phyloP scores from a whole-genome alignment of 2,888 invertebrate species.

The Dryomyza anilis region DNA sequence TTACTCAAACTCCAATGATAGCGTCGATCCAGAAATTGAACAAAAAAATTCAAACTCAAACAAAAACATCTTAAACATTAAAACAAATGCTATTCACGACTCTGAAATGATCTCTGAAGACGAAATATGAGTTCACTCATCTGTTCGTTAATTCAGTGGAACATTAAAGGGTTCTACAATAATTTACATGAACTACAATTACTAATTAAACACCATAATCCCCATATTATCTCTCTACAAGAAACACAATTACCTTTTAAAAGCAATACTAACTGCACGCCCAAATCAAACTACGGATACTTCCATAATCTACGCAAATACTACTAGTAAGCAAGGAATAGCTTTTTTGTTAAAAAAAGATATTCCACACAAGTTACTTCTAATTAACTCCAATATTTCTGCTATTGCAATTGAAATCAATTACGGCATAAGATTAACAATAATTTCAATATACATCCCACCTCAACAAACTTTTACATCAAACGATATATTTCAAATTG shows the following conservation, averaged over 20 bases:
- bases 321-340: background rate
- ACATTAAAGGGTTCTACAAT: slow-evolving; percentile 25
- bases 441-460: slow-evolving; percentile 13
- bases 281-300: slow-evolving; percentile 6
- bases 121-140: too few species aligned
- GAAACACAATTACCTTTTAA: slow-evolving; percentile 15
- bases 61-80: too few species aligned
- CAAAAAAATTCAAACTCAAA: too few species aligned
- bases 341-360: background rate
- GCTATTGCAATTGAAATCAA: slow-evolving; percentile 12
- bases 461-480: background rate
- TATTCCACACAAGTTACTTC: background rate
- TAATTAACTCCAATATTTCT: slow-evolving; percentile 4
- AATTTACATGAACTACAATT: slow-evolving; percentile 19
- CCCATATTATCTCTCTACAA: slow-evolving; percentile 12
- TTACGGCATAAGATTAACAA: background rate
- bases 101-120: too few species aligned
- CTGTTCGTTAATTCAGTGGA: slow-evolving; percentile 21
- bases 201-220: slow-evolving; percentile 7
- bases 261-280: background rate
- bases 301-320: slow-evolving; percentile 16
- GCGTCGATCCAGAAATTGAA: background rate
- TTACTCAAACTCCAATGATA: background rate
- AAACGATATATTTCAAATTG: background rate
- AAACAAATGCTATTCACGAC: too few species aligned